A percentile compares a stretch with the other conserved stretches of the same genome.
These are phyloP conservation scores for Leptura quadrifasciata DNA, from an alignment of 2,888 invertebrate genomes.

Conservation along the genomic window DNA sequence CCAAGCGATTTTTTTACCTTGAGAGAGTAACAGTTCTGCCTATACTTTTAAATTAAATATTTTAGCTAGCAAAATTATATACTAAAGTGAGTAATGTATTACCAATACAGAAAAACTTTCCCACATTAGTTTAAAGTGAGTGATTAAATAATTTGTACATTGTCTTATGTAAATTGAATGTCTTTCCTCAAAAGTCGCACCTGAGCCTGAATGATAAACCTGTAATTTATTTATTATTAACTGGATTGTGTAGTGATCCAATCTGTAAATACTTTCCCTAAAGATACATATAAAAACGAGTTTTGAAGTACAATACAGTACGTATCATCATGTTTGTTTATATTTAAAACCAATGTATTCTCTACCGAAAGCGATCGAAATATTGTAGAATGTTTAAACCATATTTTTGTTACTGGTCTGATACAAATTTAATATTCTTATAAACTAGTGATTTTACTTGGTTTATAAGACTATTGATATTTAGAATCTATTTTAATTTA, in stretches of 20 bases:
- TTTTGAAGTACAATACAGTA: not conserved
- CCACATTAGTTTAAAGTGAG: not conserved
- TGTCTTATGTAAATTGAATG: not conserved
- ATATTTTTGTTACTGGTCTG: not conserved
- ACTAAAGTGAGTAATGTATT: too few species aligned
- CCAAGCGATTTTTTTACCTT: not conserved
- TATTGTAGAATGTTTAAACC: not conserved
- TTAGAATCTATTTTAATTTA: conserved; percentile 49
- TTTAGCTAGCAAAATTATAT: not conserved
- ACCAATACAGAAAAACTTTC: not conserved
- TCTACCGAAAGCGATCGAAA: not conserved
- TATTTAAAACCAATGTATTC: not conserved
- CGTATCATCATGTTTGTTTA: not conserved
- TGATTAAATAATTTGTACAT: not conserved
- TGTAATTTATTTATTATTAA: not conserved
- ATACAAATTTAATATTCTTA: conserved; percentile 15
- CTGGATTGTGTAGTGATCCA: not conserved
- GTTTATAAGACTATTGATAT: conserved; percentile 23
- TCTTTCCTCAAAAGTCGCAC: not conserved
- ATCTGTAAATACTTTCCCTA: not conserved
- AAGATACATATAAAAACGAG: not conserved
- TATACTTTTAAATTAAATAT: not conserved
- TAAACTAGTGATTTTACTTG: not conserved
- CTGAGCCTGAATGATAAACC: not conserved
- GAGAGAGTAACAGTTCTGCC: not conserved